Evolutionary conservation across 2,113 vertebrate species (phyloP).

Genomic region (Phrynosoma blainvillii): DNA sequence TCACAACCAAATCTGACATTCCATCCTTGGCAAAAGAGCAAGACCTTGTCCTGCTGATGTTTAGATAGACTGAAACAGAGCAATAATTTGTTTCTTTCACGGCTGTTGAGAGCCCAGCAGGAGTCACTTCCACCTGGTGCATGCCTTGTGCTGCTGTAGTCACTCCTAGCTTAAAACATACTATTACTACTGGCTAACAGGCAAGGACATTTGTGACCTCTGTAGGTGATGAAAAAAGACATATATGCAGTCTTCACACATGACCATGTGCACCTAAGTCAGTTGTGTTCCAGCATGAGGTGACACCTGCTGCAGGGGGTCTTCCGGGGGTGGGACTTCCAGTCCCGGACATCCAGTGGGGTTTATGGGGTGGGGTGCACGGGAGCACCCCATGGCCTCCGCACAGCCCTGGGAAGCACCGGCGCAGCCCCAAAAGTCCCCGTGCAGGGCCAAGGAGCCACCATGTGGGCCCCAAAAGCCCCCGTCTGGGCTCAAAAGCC

Average conservation of each 20-base stretch:
- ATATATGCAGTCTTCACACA: neutral
- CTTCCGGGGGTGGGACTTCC: no score
- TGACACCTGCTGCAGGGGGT: no score
- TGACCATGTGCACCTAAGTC: neutral
- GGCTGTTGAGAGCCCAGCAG: neutral
- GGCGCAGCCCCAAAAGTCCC: no score
- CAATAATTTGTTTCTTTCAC: neutral
- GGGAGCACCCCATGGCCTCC: no score
- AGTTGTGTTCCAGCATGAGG: no score
- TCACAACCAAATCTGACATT: neutral
- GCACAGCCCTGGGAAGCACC: no score
- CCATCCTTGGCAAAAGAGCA: neutral
- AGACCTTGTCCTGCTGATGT: neutral
- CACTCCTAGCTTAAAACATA: neutral
- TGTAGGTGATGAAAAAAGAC: neutral
- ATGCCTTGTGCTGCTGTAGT: neutral
- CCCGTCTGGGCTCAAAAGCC: no score
- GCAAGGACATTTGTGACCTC: neutral
- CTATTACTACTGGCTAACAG: no score
- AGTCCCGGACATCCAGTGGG: no score
- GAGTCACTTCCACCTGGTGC: neutral
- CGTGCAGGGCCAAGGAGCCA: no score
- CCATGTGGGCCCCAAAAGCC: no score
- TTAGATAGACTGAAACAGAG: neutral
- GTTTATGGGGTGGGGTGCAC: no score